Evolutionary conservation across 92 coral and sea anemone species (phyloP), one percentile per base, ranked within the genome.

Genomic region (Chrysogorgia sp.): DNA sequence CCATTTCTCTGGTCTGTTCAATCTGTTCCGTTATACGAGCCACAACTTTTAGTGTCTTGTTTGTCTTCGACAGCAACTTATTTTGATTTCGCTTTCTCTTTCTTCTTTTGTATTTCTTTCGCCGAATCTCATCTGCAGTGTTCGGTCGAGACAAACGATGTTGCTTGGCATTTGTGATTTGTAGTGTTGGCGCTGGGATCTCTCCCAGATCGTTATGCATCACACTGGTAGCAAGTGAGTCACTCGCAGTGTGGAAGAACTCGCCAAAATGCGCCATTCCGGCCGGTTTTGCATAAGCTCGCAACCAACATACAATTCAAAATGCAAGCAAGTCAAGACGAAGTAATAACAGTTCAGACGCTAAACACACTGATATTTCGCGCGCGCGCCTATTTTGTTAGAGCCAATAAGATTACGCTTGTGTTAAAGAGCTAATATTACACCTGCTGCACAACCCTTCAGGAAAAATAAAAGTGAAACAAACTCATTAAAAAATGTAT

Each of bases 211-310:
- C 15, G 70, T 63, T 30, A 49, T 48, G 62, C 23, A 71, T 71
- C 62, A 60, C 64, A 74, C 64, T 22, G 7, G 49, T 74, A 22
- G 79, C 45, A 55, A 74, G 79, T 74, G 79, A 26, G 79, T 60
- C 79, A 74, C 79, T 74, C 79, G 37, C 66, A 55, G 65, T 49
- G 64, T 74, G 64, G 65, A 34, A 58, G 40, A 74, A 64, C 79
- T 34, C 64, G 64, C 79, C 47, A 74, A 50, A 74, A 74, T 74
- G 79, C 65, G 64, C 79, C 79, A 74, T 74, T 74, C 66, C 79
- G 49, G 65, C 79, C 65, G 50, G 74, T 20, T 66, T 66, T 66
- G 28, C 74, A 37, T 66, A 66, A 66, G 28, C 74, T 66, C 74
- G 34, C 74, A 66, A 63, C 74, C 74, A 66, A 5, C 74, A 66